Base-by-base conservation (phyloP, 2,888 invertebrate species). In the Anthrax anthrax region DNA sequence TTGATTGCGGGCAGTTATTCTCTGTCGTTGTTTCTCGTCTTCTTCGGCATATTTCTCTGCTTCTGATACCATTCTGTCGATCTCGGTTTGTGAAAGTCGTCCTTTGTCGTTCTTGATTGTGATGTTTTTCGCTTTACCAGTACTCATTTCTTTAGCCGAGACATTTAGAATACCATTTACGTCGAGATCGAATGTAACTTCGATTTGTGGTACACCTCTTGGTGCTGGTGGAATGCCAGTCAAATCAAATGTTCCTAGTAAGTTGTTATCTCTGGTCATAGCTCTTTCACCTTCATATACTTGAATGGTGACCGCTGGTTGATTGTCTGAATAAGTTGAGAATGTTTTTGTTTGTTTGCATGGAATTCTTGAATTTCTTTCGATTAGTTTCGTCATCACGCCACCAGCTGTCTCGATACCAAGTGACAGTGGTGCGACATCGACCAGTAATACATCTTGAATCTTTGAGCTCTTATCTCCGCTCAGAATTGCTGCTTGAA, bases 101-200 rank as follows among this genome's bases (percentile, higher is more conserved):
- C 84, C 83, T 57, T 79, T 81, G 69, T 85, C 83, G 66, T 85
- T 85, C 60, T 80, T 81, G 51, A 86, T 86, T 39, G 81, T 80
- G 51, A 86, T 84, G 60, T 80, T 79, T 63, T 78, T 80, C 52
- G 74, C 75, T 52, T 80, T 79, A 14, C 73, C 76, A 3, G 74
- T 73, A 56, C 74, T 72, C 58, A 73, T 75, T 49, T 76, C 76
- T 47, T 78, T 74, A 16, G 87, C 88, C 0, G 84, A 79, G 4
- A 89, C 88, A 61, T 86, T 87, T 52, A 95, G 70, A 67, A 94
- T 94, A 62, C 94, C 94, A 68, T 95, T 90, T 42, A 90, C 90
- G 59, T 94, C 91, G 58, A 81, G 80, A 34, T 58, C 57, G 62
- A 84, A 84, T 41, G 83, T 84, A 23, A 85, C 83, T 64, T 84